Evolutionary conservation across 1,140 invertebrate genomes (phyloP).

Genomic region (Drosophila kepulauana): DNA sequence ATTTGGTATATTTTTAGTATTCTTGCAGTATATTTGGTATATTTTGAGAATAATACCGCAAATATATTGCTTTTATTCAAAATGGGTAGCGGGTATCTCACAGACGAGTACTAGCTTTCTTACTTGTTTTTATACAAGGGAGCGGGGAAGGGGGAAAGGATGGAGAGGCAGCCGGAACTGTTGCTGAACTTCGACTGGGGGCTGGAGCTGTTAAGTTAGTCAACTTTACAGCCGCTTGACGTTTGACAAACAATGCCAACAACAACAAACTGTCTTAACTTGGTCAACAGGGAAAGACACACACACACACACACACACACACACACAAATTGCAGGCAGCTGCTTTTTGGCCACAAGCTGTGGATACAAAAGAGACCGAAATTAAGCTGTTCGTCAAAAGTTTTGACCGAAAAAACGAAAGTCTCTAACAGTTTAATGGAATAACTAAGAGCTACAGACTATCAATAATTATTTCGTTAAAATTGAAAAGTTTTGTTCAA

Average conservation of each 20-base stretch:
- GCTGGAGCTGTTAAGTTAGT: slow-evolving; percentile 55
- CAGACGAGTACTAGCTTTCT: no score
- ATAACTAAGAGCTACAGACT: background rate
- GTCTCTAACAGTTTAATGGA: background rate
- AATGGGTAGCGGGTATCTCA: no score
- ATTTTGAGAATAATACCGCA: no score
- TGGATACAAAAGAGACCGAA: slow-evolving; percentile 5
- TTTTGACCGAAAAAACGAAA: slow-evolving; percentile 5
- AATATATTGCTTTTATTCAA: no score
- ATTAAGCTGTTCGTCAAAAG: slow-evolving; percentile 9
- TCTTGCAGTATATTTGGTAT: no score
- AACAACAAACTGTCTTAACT: slow-evolving; percentile 31
- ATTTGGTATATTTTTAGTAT: no score
- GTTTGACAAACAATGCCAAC: slow-evolving; percentile 70
- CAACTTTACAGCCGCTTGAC: slow-evolving; percentile 66
- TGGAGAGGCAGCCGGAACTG: slow-evolving; percentile 10
- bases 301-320: slow-evolving; percentile 22
- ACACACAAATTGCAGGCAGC: slow-evolving; percentile 42
- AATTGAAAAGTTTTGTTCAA: background rate
- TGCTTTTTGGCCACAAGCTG: slow-evolving; percentile 30
- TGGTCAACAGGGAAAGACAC: slow-evolving; percentile 31
- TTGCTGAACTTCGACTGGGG: background rate
- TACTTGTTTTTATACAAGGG: no score
- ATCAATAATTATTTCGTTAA: background rate
- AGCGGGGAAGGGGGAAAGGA: background rate